A percentile compares a stretch with the other conserved stretches of the same genome.
These are phyloP conservation scores for Vidua macroura DNA, from an alignment of 2,113 vertebrate genomes.

Conservation along the genomic window DNA sequence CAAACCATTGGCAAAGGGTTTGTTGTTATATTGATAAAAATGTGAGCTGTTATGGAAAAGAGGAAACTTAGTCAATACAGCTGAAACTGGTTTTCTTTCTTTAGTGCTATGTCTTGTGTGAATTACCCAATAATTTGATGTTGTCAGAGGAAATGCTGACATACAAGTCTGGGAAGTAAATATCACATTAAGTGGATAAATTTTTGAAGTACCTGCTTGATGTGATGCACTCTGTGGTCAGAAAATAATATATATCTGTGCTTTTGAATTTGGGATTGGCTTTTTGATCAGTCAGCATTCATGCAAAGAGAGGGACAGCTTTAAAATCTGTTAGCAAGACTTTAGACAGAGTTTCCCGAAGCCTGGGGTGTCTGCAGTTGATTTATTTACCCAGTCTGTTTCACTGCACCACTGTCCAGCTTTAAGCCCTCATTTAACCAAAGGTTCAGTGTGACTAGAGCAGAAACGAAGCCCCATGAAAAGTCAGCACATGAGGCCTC, in stretches of 20 bases:
- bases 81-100: constrained; percentile 15
- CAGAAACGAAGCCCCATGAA: fast-evolving
- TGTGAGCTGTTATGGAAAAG: not conserved
- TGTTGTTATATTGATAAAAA: not conserved
- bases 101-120: not conserved
- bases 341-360: not conserved
- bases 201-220: not conserved
- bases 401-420: not conserved
- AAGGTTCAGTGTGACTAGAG: not conserved
- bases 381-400: not conserved
- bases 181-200: not conserved
- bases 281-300: not conserved
- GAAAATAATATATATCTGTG: not conserved
- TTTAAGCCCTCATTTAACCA: not conserved
- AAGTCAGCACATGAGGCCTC: not conserved
- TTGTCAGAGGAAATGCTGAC: not conserved
- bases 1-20: not conserved
- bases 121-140: not conserved
- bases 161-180: not conserved
- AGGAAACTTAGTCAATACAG: not conserved
- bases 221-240: not conserved
- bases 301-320: not conserved
- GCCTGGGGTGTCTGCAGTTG: not conserved
- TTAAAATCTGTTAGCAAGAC: not conserved
- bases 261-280: not conserved